These are phyloP conservation scores for Chaetodon trifasciatus DNA, from an alignment of 2,797 vertebrate species.

Conservation along the genomic window DNA sequence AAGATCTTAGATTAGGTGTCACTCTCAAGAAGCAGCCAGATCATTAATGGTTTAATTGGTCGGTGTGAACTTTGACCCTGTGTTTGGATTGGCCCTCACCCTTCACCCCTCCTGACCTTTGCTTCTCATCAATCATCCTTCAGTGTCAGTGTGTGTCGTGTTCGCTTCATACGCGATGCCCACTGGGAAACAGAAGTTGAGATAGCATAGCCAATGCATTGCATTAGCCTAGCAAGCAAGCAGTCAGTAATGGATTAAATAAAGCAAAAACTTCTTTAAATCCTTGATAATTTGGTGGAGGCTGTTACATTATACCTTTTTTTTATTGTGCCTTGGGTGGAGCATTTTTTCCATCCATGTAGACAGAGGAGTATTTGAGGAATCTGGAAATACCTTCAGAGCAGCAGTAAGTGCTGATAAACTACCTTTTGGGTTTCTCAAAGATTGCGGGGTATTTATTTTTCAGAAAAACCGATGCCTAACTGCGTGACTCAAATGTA, in stretches of 20 bases:
- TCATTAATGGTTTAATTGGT: slow-evolving; percentile 53
- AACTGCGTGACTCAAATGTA: not conserved
- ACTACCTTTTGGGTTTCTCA: not conserved
- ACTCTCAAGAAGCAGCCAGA: slow-evolving; percentile 36
- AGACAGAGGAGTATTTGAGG: not conserved
- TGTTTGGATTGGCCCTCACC: slow-evolving; percentile 29
- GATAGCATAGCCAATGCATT: not conserved
- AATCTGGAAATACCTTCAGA: slow-evolving; percentile 1
- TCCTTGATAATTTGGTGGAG: not conserved
- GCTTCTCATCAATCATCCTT: slow-evolving; percentile 26
- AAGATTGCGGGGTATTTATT: not conserved
- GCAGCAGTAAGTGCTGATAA: not conserved
- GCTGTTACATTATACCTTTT: not conserved
- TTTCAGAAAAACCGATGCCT: not conserved
- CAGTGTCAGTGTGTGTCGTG: not conserved
- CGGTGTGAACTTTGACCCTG: slow-evolving; percentile 55
- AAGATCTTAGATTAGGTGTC: slow-evolving; percentile 54
- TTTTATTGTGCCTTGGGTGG: not conserved
- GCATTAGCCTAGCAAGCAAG: not conserved
- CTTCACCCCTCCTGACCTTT: slow-evolving; percentile 13
- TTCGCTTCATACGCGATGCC: not conserved
- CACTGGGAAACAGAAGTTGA: not conserved
- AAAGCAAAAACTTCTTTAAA: not conserved
- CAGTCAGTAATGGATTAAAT: not conserved
- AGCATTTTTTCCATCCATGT: slow-evolving; percentile 1